Conservation (phyloP, 2,113 vertebrate genomes). For the Atherinomorus stipes region DNA sequence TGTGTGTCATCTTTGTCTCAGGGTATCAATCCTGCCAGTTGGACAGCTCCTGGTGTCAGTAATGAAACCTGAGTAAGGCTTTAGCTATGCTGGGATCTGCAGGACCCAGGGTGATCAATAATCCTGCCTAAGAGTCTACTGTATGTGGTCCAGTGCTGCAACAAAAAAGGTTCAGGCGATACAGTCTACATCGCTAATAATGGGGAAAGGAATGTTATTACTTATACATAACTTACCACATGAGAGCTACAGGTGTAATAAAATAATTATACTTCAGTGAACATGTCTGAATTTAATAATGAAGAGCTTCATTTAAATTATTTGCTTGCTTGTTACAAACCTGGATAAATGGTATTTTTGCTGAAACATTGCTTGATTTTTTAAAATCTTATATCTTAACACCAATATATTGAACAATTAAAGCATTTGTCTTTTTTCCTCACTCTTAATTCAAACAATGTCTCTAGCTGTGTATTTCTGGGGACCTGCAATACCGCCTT, state of each 20-base stretch:
- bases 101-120: constrained; percentile 18
- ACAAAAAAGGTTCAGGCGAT: not conserved
- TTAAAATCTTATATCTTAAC: no score
- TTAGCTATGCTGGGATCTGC: constrained; percentile 10
- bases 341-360: no score
- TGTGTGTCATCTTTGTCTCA: constrained; percentile 10
- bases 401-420: no score
- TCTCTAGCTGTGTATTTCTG: no score
- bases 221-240: not conserved
- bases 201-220: not conserved
- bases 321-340: not conserved
- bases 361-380: not conserved
- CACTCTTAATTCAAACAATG: no score
- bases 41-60: constrained; percentile 12
- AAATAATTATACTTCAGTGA: not conserved
- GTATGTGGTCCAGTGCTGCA: not conserved
- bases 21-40: constrained; percentile 1
- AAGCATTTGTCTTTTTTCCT: no score
- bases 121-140: not conserved
- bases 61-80: constrained; percentile 32
- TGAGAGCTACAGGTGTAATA: not conserved
- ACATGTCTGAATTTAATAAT: not conserved
- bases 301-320: not conserved
- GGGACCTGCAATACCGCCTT: no score
- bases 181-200: not conserved